Conservation (phyloP, 2,888 invertebrate genomes). For the Aromia moschata region DNA sequence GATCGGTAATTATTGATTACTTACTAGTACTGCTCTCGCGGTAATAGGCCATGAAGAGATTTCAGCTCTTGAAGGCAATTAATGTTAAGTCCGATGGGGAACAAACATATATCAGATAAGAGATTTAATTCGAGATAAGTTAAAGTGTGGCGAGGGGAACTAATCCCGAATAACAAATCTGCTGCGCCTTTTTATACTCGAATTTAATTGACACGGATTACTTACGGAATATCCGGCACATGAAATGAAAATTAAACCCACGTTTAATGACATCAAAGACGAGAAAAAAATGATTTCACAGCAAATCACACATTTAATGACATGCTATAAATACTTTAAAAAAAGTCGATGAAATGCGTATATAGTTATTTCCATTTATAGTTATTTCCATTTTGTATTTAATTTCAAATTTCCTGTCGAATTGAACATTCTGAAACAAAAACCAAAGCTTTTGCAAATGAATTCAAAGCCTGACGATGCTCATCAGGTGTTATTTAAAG, state of each 20-base stretch:
- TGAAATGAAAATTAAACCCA: conserved; percentile 1
- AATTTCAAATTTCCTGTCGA: too few relatives aligned
- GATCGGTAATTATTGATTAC: not conserved
- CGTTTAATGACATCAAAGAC: not conserved
- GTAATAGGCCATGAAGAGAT: not conserved
- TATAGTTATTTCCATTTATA: too few relatives aligned
- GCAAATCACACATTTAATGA: too few relatives aligned
- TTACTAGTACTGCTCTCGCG: not conserved
- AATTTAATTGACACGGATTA: conserved; percentile 20
- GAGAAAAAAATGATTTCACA: too few relatives aligned
- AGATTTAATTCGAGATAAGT: conserved; percentile 21
- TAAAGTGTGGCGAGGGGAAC: conserved; percentile 11
- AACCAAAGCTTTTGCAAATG: too few relatives aligned
- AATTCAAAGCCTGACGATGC: too few relatives aligned
- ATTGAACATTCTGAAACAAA: too few relatives aligned
- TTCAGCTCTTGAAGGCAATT: conserved; percentile 6
- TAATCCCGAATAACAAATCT: conserved; percentile 15
- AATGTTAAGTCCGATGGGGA: conserved; percentile 9
- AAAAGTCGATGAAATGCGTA: too few relatives aligned
- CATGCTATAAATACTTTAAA: too few relatives aligned
- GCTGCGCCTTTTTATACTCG: conserved; percentile 6
- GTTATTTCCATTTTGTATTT: too few relatives aligned
- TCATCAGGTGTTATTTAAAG: too few relatives aligned
- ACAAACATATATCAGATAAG: conserved; percentile 12
- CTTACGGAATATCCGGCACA: not conserved